Evolutionary conservation across 2,797 vertebrate species (phyloP).

Genomic region (Podarcis siculus): DNA sequence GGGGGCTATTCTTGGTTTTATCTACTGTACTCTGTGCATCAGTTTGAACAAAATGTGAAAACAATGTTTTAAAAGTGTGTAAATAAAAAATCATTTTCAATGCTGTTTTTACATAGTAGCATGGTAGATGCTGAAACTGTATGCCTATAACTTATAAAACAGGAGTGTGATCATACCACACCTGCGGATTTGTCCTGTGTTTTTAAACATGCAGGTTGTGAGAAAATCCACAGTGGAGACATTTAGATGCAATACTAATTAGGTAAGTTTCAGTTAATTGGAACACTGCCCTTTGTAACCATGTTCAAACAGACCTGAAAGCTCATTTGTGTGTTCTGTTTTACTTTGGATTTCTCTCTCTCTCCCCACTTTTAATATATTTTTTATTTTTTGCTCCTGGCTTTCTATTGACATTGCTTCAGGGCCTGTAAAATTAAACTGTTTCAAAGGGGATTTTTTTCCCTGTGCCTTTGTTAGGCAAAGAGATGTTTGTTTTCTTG

Average conservation of each 20-base stretch:
- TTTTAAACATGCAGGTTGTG: background rate
- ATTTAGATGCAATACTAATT: constrained; percentile 13
- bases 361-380: background rate
- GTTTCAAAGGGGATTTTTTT: constrained; percentile 18
- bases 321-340: background rate
- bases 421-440: constrained; percentile 43
- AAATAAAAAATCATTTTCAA: background rate
- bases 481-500: constrained; percentile 42
- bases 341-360: background rate
- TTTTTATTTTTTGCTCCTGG: constrained; percentile 13
- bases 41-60: background rate
- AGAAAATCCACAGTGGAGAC: constrained; percentile 2
- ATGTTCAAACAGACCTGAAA: constrained; percentile 12
- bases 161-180: background rate
- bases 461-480: constrained; percentile 28
- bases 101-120: background rate
- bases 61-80: background rate
- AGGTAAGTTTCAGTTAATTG: constrained; percentile 30
- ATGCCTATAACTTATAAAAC: background rate
- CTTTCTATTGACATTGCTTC: constrained; percentile 23
- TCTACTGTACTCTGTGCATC: background rate
- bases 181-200: background rate
- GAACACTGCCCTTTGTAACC: constrained; percentile 17
- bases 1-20: background rate
- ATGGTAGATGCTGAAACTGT: background rate